A percentile compares a stretch with the other conserved stretches of the same genome.
phyloP scores from a whole-genome alignment of 2,888 invertebrate genomes.

The Leptarthrus brevirostris region DNA sequence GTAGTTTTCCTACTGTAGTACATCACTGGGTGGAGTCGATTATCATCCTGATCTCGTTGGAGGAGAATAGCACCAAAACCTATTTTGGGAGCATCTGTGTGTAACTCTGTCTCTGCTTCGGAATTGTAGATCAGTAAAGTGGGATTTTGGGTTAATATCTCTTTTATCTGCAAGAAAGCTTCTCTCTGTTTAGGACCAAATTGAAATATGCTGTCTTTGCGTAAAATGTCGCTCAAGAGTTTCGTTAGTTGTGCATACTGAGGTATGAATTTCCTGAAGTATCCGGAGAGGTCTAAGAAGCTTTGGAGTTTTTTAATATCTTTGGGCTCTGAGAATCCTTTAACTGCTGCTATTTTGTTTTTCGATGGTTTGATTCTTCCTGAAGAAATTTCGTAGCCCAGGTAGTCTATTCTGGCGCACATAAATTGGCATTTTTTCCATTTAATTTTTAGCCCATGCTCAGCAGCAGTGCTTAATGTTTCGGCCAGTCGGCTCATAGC shows the following conservation, averaged over 20 bases:
- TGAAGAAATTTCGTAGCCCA: background rate
- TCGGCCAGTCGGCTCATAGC: background rate
- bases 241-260: constrained; percentile 50
- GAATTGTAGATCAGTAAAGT: constrained; percentile 54
- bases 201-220: constrained; percentile 45
- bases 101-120: constrained; percentile 54
- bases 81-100: constrained; percentile 55
- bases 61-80: constrained; percentile 56
- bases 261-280: constrained; percentile 50
- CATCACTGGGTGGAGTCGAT: constrained; percentile 36
- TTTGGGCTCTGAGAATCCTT: constrained; percentile 56
- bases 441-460: background rate
- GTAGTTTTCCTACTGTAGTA: constrained; percentile 39
- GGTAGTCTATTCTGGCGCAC: background rate
- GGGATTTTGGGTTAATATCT: constrained; percentile 46
- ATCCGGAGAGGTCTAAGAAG: no score
- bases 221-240: background rate
- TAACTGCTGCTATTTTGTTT: constrained; percentile 56
- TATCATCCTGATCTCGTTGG: constrained; percentile 52
- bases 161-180: constrained; percentile 52
- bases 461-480: background rate
- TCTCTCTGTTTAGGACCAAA: constrained; percentile 47
- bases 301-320: constrained; percentile 57
- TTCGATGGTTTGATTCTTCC: background rate
- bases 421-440: background rate